Percentiles rank a stretch among this genome's conserved stretches.
Evolutionary conservation across 2,888 invertebrate species (phyloP).

Genomic region (Perizoma flavofasciatum): DNA sequence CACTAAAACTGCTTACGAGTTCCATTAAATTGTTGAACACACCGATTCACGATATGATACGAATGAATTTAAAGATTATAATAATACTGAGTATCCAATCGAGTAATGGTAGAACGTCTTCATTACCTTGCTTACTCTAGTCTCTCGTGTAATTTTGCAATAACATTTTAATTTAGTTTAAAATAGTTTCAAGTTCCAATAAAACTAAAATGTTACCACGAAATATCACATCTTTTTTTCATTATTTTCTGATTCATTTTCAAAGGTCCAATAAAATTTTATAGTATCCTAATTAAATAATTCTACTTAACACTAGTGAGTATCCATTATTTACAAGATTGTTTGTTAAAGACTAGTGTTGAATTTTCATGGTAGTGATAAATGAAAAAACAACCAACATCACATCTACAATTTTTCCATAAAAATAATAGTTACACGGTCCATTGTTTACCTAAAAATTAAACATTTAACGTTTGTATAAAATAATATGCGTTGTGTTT

Average conservation of each 20-base stretch:
- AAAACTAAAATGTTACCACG: conserved; percentile 45
- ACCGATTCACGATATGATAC: conserved; percentile 37
- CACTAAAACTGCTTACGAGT: conserved; percentile 31
- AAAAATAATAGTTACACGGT: conserved; percentile 24
- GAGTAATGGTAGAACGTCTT: conserved; percentile 20
- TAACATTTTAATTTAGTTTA: conserved; percentile 33
- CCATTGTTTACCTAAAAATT: conserved; percentile 4
- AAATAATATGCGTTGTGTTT: conserved; percentile 16
- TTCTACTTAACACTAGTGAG: conserved; percentile 74
- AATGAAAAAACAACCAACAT: conserved; percentile 25
- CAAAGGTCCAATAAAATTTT: conserved; percentile 63
- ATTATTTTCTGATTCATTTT: conserved; percentile 53
- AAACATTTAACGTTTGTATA: conserved; percentile 20
- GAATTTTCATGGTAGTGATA: conserved; percentile 44
- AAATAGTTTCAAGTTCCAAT: background rate
- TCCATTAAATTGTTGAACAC: conserved; percentile 26
- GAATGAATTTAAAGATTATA: conserved; percentile 50
- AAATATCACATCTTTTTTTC: conserved; percentile 50
- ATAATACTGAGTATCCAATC: conserved; percentile 63
- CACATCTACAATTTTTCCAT: conserved; percentile 15
- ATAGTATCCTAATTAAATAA: conserved; percentile 72
- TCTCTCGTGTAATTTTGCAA: conserved; percentile 44
- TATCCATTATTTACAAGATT: conserved; percentile 80
- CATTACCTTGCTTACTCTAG: conserved; percentile 9
- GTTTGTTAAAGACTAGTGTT: conserved; percentile 75